phyloP scores from a whole-genome alignment of 2,797 vertebrate species.

The Eremophila alpestris region DNA sequence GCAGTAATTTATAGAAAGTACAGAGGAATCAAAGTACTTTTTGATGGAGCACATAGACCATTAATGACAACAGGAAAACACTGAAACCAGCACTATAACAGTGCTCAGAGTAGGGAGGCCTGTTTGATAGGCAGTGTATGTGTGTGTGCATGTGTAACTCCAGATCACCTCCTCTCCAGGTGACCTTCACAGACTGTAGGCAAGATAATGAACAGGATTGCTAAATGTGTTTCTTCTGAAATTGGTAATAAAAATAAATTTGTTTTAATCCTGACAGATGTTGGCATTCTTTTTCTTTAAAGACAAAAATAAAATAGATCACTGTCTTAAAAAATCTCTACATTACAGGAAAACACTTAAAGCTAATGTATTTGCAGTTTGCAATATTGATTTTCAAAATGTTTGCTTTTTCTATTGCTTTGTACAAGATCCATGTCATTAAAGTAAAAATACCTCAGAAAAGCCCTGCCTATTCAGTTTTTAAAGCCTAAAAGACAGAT shows the following conservation, averaged over 20 bases:
- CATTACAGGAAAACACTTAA: neutral
- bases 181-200: neutral
- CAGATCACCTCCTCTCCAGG: neutral
- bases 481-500: neutral
- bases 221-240: neutral
- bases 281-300: neutral
- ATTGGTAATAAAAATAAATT: neutral
- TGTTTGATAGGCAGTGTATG: neutral
- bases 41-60: neutral
- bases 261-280: neutral
- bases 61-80: neutral
- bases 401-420: neutral
- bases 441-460: neutral
- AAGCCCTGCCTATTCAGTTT: neutral
- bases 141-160: neutral
- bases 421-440: neutral
- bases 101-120: neutral
- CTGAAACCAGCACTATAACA: neutral
- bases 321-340: neutral
- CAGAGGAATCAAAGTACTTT: neutral
- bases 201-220: neutral
- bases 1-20: neutral
- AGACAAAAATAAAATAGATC: neutral
- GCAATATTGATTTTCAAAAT: neutral
- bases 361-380: neutral